A percentile compares a stretch with the other conserved stretches of the same genome.
Conservation (phyloP, 2,113 vertebrate species). For the Geococcyx californianus region DNA sequence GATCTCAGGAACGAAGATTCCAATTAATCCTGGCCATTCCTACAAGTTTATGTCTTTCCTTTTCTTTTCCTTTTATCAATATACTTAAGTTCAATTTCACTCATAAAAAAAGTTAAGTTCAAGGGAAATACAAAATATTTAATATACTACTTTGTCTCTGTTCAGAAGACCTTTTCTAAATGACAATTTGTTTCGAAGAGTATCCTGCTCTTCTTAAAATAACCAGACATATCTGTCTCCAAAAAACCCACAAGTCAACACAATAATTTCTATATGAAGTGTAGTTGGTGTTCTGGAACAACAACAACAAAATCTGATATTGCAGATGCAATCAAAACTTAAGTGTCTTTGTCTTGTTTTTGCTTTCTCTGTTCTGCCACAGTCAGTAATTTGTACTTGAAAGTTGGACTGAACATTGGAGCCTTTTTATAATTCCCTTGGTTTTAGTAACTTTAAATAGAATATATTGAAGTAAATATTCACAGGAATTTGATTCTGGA, state of each 20-base stretch:
- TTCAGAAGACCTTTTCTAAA: background rate
- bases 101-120: background rate
- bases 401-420: background rate
- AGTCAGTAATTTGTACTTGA: background rate
- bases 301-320: background rate
- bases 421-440: background rate
- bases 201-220: background rate
- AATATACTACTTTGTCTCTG: accelerated
- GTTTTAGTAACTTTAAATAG: background rate
- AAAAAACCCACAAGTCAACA: background rate
- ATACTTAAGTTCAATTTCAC: background rate
- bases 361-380: background rate
- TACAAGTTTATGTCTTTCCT: background rate
- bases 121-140: background rate
- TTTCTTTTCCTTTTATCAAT: background rate
- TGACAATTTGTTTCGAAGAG: background rate
- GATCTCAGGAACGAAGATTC: background rate
- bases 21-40: background rate
- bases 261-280: background rate
- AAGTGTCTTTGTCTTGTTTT: background rate
- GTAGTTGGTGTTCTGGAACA: background rate
- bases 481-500: background rate
- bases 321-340: background rate
- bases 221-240: accelerated
- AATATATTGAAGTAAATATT: background rate